Evolutionary conservation across 2,113 vertebrate species (phyloP), one percentile per base, ranked within the genome.

Genomic region (Peucedramus taeniatus): DNA sequence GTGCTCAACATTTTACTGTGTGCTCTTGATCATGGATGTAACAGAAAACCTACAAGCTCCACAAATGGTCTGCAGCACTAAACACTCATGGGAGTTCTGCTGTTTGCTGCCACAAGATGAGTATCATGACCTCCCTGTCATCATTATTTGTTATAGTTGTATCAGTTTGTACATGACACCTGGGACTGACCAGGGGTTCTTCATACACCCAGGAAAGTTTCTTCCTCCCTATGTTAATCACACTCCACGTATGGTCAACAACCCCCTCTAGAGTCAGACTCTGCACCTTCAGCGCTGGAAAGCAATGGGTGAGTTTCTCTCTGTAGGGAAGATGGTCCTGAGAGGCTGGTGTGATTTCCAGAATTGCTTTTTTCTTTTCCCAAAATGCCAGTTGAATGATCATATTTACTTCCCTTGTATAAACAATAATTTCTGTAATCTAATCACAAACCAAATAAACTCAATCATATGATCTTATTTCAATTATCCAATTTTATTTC

Each of bases 231-330:
- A 20, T 13, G n/a, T 24, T 4, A n/a, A 23, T 57, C n/a, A 14
- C 61, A 33, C 42, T 15, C 12, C 39, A 8, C 0, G 0, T 54
- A 6, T 3, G 27, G 40, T 21, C 39, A 26, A 33, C 27, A 79
- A 50, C 57, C 8, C 31, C 33, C 51, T 59, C 49, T 71, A 54
- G 61, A 78, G 75, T 35, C 70, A 77, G 33, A 15, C 8, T 45
- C 50, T 35, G 35, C 26, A 60, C 35, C 50, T 72, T 71, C 83
- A 54, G 27, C 15, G 3, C 17, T 40, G 40, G 42, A 71, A 85
- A 50, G 27, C 50, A 28, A 30, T 6, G 10, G 9, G 0, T 11
- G 6, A 61, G 11, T 71, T 64, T 85, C 47, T 89, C 21, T 84
- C 30, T 27, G 11, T 11, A 68, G 51, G 9, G 30, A 75, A 66